phyloP scores from a whole-genome alignment of 2,888 invertebrate genomes.

The Leptarthrus brevirostris region DNA sequence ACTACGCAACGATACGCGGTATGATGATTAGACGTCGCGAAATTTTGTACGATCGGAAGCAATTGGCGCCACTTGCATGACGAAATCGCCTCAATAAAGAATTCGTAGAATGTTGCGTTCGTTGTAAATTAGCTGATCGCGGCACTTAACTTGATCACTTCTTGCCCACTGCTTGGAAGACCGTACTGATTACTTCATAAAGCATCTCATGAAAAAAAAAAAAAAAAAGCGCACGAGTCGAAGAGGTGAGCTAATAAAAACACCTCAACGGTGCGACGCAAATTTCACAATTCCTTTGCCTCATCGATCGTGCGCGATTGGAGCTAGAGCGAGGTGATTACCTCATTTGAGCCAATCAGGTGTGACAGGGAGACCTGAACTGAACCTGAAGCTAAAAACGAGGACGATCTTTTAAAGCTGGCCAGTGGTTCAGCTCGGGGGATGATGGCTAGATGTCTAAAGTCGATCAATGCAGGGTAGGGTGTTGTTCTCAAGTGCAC shows the following conservation, averaged over 20 bases:
- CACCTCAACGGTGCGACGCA: neutral
- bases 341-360: neutral
- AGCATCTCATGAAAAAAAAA: neutral
- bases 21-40: neutral
- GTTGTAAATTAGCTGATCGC: constrained; percentile 13
- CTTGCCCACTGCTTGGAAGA: neutral
- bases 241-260: neutral
- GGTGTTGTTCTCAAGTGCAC: too few species aligned
- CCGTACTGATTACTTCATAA: neutral
- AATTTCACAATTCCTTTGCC: neutral
- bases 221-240: neutral
- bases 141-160: neutral
- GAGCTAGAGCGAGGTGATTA: neutral
- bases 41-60: neutral
- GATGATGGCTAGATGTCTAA: too few species aligned
- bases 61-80: constrained; percentile 33
- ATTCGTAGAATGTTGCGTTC: constrained; percentile 8
- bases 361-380: neutral
- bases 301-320: neutral
- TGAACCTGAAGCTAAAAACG: neutral
- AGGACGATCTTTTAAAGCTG: too few species aligned
- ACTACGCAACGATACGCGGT: too few species aligned
- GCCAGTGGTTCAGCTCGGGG: too few species aligned
- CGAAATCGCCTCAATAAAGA: constrained; percentile 10
- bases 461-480: too few species aligned